phyloP scores from a whole-genome alignment of 2,888 invertebrate genomes.

The Drosophila atroscutellata region DNA sequence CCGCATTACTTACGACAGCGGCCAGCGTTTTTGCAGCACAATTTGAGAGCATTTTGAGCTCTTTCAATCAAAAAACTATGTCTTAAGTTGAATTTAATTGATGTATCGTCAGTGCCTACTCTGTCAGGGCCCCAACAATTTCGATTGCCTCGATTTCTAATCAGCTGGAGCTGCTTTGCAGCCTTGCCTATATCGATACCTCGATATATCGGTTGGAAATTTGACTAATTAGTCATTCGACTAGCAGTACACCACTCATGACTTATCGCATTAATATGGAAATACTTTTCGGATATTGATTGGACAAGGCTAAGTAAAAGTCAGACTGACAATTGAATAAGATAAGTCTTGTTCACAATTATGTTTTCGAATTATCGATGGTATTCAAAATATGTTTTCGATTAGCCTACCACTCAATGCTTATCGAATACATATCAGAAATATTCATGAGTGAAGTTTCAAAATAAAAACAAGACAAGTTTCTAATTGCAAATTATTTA shows the following conservation, averaged over 20 bases:
- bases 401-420: not conserved
- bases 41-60: conserved; percentile 77
- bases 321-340: not conserved
- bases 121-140: conserved; percentile 31
- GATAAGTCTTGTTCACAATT: not conserved
- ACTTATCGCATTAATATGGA: not conserved
- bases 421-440: not conserved
- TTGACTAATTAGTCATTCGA: not conserved
- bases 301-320: not conserved
- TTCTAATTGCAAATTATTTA: not conserved
- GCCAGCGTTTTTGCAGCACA: conserved; percentile 76
- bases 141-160: conserved; percentile 28
- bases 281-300: not conserved
- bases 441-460: not conserved
- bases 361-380: not conserved
- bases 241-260: not conserved
- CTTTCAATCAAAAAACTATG: conserved; percentile 31
- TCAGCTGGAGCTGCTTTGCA: conserved; percentile 38
- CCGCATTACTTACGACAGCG: conserved; percentile 71
- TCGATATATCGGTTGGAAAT: not conserved
- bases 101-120: conserved; percentile 38
- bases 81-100: conserved; percentile 25
- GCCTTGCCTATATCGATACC: conserved; percentile 15
- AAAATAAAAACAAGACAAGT: not conserved
- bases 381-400: not conserved